These are phyloP conservation scores for Verasper variegatus DNA, from an alignment of 2,113 vertebrate genomes.

Conservation along the genomic window DNA sequence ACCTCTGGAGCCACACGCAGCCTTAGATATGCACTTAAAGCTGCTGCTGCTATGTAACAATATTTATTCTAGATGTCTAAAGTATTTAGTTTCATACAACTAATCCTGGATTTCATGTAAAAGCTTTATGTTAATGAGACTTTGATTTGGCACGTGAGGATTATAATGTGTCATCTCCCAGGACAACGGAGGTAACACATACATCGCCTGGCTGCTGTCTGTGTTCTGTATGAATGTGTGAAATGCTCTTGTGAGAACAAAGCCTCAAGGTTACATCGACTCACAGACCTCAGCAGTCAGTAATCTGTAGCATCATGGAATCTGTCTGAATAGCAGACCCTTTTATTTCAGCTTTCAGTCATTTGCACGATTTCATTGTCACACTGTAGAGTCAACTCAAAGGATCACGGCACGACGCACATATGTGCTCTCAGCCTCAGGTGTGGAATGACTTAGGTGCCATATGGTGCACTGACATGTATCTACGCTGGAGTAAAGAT, in stretches of 20 bases:
- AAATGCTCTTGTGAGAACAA: not conserved
- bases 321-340: not conserved
- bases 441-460: not conserved
- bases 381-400: not conserved
- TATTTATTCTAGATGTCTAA: no score
- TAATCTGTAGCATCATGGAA: not conserved
- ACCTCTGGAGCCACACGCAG: no score
- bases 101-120: not conserved
- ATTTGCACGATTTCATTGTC: not conserved
- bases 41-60: no score
- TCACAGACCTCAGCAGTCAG: not conserved
- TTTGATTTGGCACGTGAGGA: not conserved
- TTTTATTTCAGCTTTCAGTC: constrained; percentile 1
- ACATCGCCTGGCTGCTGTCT: not conserved
- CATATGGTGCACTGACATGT: not conserved
- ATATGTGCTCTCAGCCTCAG: not conserved
- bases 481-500: not conserved
- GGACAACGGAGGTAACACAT: not conserved
- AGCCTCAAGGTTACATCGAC: not conserved
- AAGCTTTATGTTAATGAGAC: not conserved
- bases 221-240: constrained; percentile 1
- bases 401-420: not conserved
- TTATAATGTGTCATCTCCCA: not conserved
- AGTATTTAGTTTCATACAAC: not conserved
- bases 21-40: no score